Base-by-base conservation (phyloP, 2,797 vertebrate genomes). In the Xenentodon cancila region DNA sequence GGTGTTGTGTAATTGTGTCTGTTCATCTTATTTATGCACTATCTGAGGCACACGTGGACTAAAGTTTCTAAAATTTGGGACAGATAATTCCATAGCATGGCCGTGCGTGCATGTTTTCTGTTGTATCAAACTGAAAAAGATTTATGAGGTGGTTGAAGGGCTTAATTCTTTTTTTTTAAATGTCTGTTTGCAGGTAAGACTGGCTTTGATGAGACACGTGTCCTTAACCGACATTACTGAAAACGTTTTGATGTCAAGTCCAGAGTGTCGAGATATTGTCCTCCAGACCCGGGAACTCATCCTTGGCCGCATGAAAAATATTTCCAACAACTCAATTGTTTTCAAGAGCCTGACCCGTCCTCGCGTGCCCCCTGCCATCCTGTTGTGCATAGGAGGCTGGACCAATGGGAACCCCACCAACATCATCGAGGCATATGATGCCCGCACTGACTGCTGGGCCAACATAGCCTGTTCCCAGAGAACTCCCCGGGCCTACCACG, bases 311-410 rank as follows among this genome's bases (percentile, higher is more conserved):
- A 11, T 16, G 30, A 34, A 12, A 89, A 89, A 9, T 3, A 47
- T 6, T 16, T 19, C 11, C 9, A 13, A 8, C 13, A 11, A 19
- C 11, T 30, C 8, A 5, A 72, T 86, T 18, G 80, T 82, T 7
- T 20, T 47, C 59, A 92, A 89, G 64, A 82, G 79, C 0, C 65
- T 95, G 47, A 89, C 85, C 3, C 82, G 81, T 51, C 94, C 93
- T 2, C 93, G 92, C 8, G 84, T 94, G 52, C 94, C 94, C 13
- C 84, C 86, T 0, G 75, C 87, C 60, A 75, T 95, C 66, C 61
- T 97, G 6, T 90, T 96, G 8, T 93, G 94, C 8, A 81, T 95
- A 0, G 93, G 94, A 5, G 94, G 95, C 66, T 95, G 93, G 93
- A 93, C 89, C 0, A 59, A 70, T 0, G 88, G 85, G 3, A 78